A percentile compares a stretch with the other conserved stretches of the same genome.
Conservation (phyloP, 2,888 invertebrate species). For the Heliconius ismenius region DNA sequence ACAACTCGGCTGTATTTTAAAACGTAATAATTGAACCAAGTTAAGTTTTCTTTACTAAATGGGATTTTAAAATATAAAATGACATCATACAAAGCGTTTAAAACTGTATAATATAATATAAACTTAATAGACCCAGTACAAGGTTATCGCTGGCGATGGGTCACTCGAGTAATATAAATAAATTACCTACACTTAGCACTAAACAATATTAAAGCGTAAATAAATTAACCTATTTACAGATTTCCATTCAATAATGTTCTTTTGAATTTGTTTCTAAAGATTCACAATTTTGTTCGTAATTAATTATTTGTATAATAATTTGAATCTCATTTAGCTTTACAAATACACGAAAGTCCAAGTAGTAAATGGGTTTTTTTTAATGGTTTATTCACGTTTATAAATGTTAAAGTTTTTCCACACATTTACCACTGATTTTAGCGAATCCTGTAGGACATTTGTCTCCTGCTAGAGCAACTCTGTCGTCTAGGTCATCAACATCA, state of each 20-base stretch:
- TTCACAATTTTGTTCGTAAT: constrained; percentile 9
- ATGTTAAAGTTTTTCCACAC: constrained; percentile 32
- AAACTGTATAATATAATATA: constrained; percentile 16
- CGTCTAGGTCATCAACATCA: constrained; percentile 30
- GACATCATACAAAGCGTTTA: background rate
- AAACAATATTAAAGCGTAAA: background rate
- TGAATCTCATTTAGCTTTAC: background rate
- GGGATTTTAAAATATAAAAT: constrained; percentile 1
- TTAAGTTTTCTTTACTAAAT: background rate
- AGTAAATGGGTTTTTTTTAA: no score
- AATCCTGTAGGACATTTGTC: constrained; percentile 36
- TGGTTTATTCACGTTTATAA: background rate
- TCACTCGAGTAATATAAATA: constrained; percentile 9
- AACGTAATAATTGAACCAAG: background rate
- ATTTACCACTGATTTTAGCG: constrained; percentile 38
- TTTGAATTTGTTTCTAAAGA: background rate
- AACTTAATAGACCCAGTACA: constrained; percentile 10
- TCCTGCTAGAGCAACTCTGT: constrained; percentile 40
- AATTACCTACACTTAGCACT: background rate
- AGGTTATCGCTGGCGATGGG: constrained; percentile 17
- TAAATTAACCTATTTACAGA: constrained; percentile 24
- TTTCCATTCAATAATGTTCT: constrained; percentile 8
- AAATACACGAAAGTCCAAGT: background rate
- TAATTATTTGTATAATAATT: constrained; percentile 1
- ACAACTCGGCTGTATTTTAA: no score